Evolutionary conservation across 2,113 vertebrate species (phyloP), one percentile per base, ranked within the genome.

Genomic region (Phyllostomus discolor): DNA sequence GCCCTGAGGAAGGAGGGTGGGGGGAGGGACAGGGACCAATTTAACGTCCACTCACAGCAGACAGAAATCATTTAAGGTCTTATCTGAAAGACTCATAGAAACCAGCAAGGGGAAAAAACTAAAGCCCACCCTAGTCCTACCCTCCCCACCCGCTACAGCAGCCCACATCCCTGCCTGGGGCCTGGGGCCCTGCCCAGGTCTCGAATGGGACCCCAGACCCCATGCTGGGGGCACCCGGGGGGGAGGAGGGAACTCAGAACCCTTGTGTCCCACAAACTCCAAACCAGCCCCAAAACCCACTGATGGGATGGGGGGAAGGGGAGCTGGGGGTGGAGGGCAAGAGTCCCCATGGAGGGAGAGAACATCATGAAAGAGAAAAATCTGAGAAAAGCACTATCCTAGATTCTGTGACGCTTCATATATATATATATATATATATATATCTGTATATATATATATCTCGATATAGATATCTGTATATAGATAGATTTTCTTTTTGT

Each of bases 351-450:
- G 59, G 97, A 88, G 97, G 97, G 88, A 92, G 96, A 98, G 87
- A 94, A 97, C 96, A 91, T 96, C 90, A 96, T 93, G 95, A 83
- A 96, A 98, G 96, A 98, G 97, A 95, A 97, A 95, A 97, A 93
- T 94, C 31, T 95, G 98, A 98, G 98, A 96, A 98, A 98, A 98
- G 98, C 97, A 93, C 98, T 98, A 98, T 95, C 94, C 98, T 98
- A 98, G 98, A 96, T 97, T 95, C 98, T 93, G 98, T 98, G 98
- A 97, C 97, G 97, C 93, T 83, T 94, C 90, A 97, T 97, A 94
- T 97, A 96, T 96, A 95, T 98, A 96, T 97, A 96, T 96, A 94
- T 98, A 96, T 97, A 97, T 96, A 96, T 96, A 97, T 96, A 96
- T 97, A 95, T 86, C 59, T 62, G 59, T 92, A 81, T 95, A 97